Base-by-base conservation (phyloP, 92 coral and sea anemone genomes). In the Porites divaricata region DNA sequence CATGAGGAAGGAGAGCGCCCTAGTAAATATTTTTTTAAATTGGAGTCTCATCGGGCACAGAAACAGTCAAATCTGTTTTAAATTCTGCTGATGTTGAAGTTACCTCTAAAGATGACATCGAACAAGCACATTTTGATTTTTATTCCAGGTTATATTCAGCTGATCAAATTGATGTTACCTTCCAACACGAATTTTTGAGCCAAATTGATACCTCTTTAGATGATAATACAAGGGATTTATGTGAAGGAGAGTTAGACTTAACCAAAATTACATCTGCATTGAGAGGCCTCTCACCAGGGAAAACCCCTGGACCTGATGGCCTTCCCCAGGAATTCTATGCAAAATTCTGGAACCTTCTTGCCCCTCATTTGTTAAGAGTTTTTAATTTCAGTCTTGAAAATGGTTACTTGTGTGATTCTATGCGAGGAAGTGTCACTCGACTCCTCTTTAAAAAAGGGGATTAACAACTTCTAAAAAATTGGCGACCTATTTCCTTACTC, bases 251-350 rank as follows among this genome's bases (percentile, higher is more conserved):
- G 8, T 58, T 88, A n/a, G 54, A 79, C 0, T 12, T 51, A 0
- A 24, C 11, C 1, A 88, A 88, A 61, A 74, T 84, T 25, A 3
- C 6, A 2, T 1, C 4, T 8, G 91, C 80, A 6, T 6, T 88
- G 0, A 1, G 14, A 8, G 9, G 53, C 45, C 35, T 82, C 19
- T 16, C 22, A 1, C 2, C 45, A 0, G 66, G 57, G 13, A 81
- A 81, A 67, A 58, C 83, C 1, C 76, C 86, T 0, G 90, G 90
- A 5, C 25, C 78, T 0, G 90, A 80, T 50, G 86, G 90, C 5
- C 35, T 87, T 1, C 84, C 88, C 4, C 66, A 15, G 1, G 88
- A 83, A 72, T 72, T 2, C 4, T 28, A 28, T 2, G 41, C 41
- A 28, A 28, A 28, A 28, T 28, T 28, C 0, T 28, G 41, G 41